Conservation (phyloP, 2,797 vertebrate genomes). For the Myotis pilosus region DNA sequence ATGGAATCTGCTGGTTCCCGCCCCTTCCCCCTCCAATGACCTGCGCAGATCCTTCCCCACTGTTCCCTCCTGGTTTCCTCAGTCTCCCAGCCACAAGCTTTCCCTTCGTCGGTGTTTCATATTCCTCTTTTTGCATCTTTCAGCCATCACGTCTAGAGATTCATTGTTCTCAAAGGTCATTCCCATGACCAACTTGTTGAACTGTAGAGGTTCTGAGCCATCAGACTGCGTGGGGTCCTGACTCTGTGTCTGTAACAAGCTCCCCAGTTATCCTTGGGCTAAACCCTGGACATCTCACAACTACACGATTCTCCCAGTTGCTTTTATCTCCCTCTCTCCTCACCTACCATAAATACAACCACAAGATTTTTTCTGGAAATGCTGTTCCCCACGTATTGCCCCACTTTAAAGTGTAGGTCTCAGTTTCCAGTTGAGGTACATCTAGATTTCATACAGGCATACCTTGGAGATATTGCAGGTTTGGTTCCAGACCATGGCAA, state of each 20-base stretch:
- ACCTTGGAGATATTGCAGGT: background rate
- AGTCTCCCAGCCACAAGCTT: background rate
- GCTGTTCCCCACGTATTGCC: background rate
- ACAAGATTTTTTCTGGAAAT: conserved; percentile 10
- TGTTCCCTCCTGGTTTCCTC: background rate
- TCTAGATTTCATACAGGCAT: background rate
- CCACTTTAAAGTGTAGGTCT: background rate
- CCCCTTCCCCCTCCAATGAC: background rate
- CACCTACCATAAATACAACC: background rate
- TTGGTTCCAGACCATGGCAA: background rate
- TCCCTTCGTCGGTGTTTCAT: background rate
- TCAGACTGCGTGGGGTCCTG: background rate
- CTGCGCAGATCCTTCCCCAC: background rate
- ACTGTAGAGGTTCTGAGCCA: background rate
- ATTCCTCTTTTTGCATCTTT: background rate
- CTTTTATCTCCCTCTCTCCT: background rate
- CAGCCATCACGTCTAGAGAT: background rate
- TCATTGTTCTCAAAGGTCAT: background rate
- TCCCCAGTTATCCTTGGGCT: background rate
- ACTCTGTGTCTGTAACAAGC: background rate
- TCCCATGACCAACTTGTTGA: background rate
- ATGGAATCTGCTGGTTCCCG: background rate
- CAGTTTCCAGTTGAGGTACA: background rate
- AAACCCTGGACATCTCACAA: background rate
- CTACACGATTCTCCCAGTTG: background rate